Evolutionary conservation across 2,797 vertebrate species (phyloP), one percentile per base, ranked within the genome.

Genomic region (Yasuhikotakia modesta): DNA sequence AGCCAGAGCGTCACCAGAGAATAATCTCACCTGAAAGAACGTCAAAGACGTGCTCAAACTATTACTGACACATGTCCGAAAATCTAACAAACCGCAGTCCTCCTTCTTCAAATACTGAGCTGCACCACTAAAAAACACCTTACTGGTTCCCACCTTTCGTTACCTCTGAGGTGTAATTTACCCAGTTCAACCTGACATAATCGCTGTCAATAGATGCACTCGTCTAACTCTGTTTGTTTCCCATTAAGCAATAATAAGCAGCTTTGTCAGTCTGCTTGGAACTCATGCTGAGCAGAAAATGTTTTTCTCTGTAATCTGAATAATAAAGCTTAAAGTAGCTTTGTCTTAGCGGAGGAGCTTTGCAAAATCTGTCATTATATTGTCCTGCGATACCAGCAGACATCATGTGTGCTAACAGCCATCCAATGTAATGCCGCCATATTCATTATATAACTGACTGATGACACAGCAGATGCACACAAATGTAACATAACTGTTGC

Each of bases 201-300:
- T 78, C 58, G 1, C 46, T 13, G 32, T 39, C 57, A 52, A 43
- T 45, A 52, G 66, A 70, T 70, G 73, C 17, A 69, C 63, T 57
- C 17, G 35, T 61, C 16, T 66, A 39, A 21, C 76, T 21, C 16
- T 53, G 57, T 71, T 78, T 70, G 53, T 70, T 55, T 48, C 65
- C 68, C 77, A 65, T 79, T 64, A 71, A 46, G 55, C 60, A 78
- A 52, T 76, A 82, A 76, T 75, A 76, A 76, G 77, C 77, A 72
- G 77, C 61, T 79, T 79, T 75, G 27, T 60, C 60, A 16, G 39
- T 66, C 30, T 66, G 70, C 16, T 71, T 2, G 10, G 69, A 53
- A 67, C 55, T 76, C 64, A 60, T 4, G 55, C 74, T 58, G 53
- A 53, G 67, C 58, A 60, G 57, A 70, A 70, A 61, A 63, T 63